phyloP scores from a whole-genome alignment of 2,888 invertebrate species.

The Marasmarcha lunaedactyla region DNA sequence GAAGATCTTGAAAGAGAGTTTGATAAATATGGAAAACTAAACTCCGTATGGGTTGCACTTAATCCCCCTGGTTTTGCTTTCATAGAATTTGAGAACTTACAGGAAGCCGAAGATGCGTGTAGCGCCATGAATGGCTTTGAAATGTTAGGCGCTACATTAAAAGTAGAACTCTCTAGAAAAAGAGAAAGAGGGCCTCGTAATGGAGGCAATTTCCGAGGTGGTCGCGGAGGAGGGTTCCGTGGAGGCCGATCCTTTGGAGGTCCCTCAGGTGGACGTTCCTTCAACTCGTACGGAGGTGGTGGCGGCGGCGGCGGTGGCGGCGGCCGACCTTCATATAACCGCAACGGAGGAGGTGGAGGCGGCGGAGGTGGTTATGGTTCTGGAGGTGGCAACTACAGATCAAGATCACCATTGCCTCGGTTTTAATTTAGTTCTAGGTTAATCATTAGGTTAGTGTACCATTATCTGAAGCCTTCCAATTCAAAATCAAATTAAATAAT shows the following conservation, averaged over 20 bases:
- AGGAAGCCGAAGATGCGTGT: conserved; percentile 91
- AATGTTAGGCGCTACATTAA: conserved; percentile 86
- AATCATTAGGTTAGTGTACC: conserved; percentile 66
- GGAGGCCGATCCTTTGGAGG: conserved; percentile 47
- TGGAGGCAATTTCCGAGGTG: conserved; percentile 68
- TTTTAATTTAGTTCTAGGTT: conserved; percentile 58
- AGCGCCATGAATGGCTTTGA: conserved; percentile 89
- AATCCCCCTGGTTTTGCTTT: conserved; percentile 96
- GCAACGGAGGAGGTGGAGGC: conserved; percentile 25
- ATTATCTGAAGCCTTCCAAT: conserved; percentile 69
- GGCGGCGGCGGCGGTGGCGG: conserved; percentile 47
- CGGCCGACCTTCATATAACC: conserved; percentile 35
- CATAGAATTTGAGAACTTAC: conserved; percentile 90
- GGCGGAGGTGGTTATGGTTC: conserved; percentile 56
- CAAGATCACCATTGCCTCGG: conserved; percentile 60
- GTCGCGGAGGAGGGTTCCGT: conserved; percentile 57
- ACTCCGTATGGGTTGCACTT: conserved; percentile 93
- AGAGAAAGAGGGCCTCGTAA: conserved; percentile 78
- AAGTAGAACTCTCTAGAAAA: conserved; percentile 89
- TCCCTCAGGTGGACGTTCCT: conserved; percentile 64
- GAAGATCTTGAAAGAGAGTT: conserved; percentile 93
- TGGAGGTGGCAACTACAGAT: conserved; percentile 64
- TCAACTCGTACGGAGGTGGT: conserved; percentile 68
- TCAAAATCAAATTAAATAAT: conserved; percentile 50
- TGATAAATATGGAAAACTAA: conserved; percentile 91